Conservation (phyloP, 2,888 invertebrate genomes). For the Cataglyphis albicans region DNA sequence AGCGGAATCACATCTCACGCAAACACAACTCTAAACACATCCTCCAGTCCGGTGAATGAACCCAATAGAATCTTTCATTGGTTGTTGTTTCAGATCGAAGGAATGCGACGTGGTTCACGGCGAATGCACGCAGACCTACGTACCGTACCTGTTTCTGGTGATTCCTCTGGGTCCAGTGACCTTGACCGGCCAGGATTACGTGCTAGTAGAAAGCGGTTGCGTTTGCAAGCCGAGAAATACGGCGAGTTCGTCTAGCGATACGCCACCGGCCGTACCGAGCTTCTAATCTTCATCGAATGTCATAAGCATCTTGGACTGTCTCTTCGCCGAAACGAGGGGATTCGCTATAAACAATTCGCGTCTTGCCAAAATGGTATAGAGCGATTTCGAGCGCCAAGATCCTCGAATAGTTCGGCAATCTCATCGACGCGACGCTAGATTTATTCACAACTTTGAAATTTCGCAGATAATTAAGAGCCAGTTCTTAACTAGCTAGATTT, state of each 20-base stretch:
- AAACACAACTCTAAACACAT: constrained; percentile 30
- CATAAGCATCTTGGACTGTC: constrained; percentile 17
- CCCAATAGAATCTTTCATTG: constrained; percentile 39
- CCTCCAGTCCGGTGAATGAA: constrained; percentile 47
- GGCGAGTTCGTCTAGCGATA: constrained; percentile 75
- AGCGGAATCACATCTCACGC: not conserved
- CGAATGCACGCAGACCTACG: constrained; percentile 96
- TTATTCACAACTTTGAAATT: constrained; percentile 1
- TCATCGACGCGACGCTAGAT: constrained; percentile 12
- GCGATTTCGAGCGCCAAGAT: constrained; percentile 4
- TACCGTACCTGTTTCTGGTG: constrained; percentile 96
- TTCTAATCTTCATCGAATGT: constrained; percentile 77
- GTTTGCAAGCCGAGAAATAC: constrained; percentile 91
- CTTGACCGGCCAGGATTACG: constrained; percentile 96
- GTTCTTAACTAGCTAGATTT: not conserved
- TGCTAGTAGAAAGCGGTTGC: constrained; percentile 97
- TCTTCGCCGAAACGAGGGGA: constrained; percentile 16
- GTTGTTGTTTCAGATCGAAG: constrained; percentile 89
- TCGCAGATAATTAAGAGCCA: too few species aligned
- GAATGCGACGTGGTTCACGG: constrained; percentile 96
- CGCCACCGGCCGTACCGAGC: constrained; percentile 79
- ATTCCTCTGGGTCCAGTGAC: constrained; percentile 96
- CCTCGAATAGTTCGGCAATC: constrained; percentile 12
- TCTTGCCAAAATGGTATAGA: not conserved
- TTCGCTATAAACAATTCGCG: not conserved